Conservation (phyloP, 2,888 invertebrate genomes). For the Odiellus spinosus region DNA sequence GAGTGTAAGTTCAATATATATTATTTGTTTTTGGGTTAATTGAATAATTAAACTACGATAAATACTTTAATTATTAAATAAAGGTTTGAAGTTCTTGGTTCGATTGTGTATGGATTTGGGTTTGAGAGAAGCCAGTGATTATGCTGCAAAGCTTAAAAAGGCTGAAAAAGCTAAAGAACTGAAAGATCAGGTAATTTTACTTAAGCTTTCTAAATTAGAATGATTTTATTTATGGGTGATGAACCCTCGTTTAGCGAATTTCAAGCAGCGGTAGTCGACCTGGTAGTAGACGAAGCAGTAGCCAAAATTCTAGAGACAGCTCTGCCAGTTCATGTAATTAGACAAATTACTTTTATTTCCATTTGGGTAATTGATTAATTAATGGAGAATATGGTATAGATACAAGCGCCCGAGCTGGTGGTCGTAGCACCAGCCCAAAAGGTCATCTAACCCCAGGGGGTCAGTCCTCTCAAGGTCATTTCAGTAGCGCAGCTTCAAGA, state of each 20-base stretch:
- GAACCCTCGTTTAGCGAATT: constrained; percentile 10
- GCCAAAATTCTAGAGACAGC: constrained; percentile 17
- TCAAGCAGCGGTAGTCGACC: constrained; percentile 19
- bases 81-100: constrained; percentile 69
- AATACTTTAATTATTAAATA: constrained; percentile 6
- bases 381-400: background rate
- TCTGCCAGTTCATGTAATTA: constrained; percentile 16
- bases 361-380: background rate
- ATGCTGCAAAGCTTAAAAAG: constrained; percentile 66
- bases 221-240: background rate
- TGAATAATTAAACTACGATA: background rate
- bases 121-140: constrained; percentile 70
- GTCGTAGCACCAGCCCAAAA: background rate
- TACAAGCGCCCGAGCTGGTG: no score
- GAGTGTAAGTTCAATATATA: constrained; percentile 60
- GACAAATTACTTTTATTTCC: background rate
- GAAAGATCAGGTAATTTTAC: constrained; percentile 27
- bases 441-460: background rate
- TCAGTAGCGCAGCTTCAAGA: background rate
- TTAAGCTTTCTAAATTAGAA: constrained; percentile 28
- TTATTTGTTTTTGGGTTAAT: background rate
- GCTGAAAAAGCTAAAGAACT: constrained; percentile 37
- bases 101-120: constrained; percentile 77
- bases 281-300: constrained; percentile 18
- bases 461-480: background rate